Evolutionary conservation across 2,888 invertebrate species (phyloP).

Genomic region (Troilus luridus): DNA sequence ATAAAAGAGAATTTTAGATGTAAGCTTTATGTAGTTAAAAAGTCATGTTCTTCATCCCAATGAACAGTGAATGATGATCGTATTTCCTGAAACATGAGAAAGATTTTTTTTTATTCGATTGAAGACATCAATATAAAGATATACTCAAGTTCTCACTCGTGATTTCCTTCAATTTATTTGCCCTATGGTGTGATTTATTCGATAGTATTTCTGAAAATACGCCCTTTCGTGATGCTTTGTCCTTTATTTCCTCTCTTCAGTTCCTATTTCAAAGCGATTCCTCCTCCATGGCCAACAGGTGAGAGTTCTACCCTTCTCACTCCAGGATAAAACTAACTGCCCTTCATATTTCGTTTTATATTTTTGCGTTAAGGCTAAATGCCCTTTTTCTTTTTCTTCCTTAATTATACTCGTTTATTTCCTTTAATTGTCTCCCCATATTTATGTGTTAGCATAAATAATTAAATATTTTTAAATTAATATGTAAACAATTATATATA

Average conservation of each 20-base stretch:
- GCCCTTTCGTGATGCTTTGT: not conserved
- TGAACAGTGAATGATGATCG: too few species aligned
- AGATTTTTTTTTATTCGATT: too few species aligned
- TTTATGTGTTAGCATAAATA: too few species aligned
- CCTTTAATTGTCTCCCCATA: too few species aligned
- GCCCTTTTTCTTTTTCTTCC: not conserved
- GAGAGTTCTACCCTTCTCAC: not conserved
- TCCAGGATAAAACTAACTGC: not conserved
- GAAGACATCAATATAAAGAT: not conserved
- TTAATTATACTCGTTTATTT: too few species aligned
- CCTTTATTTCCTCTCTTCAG: not conserved
- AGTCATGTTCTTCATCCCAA: too few species aligned
- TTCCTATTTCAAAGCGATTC: slow-evolving; percentile 16
- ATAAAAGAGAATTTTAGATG: too few species aligned
- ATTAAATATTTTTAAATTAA: too few species aligned
- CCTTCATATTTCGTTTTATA: not conserved
- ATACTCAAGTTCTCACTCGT: not conserved
- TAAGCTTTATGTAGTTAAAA: too few species aligned
- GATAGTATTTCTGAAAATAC: not conserved
- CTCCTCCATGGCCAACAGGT: slow-evolving; percentile 1
- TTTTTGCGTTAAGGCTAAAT: not conserved
- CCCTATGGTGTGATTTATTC: not conserved
- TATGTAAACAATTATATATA: too few species aligned
- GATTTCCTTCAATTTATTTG: not conserved
- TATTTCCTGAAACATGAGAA: too few species aligned